Evolutionary conservation across 2,113 vertebrate genomes (phyloP).

Genomic region (Albula goreensis): DNA sequence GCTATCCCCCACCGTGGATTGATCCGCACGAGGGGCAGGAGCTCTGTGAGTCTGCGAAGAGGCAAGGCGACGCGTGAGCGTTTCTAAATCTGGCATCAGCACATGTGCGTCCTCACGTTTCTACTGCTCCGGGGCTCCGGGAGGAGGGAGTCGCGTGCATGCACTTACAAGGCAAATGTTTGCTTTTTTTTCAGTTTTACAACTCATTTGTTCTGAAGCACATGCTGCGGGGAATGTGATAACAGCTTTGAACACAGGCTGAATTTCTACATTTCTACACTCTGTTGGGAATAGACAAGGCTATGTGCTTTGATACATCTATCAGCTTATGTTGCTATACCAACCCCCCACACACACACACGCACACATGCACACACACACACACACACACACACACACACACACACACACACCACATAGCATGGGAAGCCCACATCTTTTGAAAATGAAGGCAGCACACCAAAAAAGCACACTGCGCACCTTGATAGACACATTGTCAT

Average conservation of each 20-base stretch:
- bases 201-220: not conserved
- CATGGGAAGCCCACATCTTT: no score
- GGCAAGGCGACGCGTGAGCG: slow-evolving; percentile 34
- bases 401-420: no score
- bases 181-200: not conserved
- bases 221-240: not conserved
- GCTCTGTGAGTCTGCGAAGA: slow-evolving; percentile 74
- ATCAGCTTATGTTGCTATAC: no score
- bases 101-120: not conserved
- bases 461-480: no score
- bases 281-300: no score
- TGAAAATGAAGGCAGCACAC: no score
- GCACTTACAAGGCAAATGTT: not conserved
- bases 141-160: not conserved
- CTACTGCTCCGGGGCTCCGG: not conserved
- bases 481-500: no score
- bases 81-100: slow-evolving; percentile 5
- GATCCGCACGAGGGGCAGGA: slow-evolving; percentile 70
- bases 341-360: no score
- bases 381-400: no score
- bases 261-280: no score
- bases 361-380: no score
- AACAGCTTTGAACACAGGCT: not conserved
- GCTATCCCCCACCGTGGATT: slow-evolving; percentile 72
- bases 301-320: no score